These are phyloP conservation scores for Drosophila orena DNA, from an alignment of 1,140 invertebrate genomes.

Conservation along the genomic window DNA sequence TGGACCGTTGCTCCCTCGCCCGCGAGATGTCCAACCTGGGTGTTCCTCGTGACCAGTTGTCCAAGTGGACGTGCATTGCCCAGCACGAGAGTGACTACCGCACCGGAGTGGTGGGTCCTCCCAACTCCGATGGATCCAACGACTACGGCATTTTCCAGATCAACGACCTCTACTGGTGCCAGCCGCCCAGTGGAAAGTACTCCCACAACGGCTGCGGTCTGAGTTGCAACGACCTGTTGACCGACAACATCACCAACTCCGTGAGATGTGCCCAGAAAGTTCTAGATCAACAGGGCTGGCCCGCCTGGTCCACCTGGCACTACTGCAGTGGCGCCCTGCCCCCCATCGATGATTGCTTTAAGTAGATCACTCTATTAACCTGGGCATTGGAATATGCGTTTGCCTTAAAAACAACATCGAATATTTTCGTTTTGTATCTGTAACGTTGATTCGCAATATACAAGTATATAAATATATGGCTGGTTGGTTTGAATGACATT, in stretches of 20 bases:
- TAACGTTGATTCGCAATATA: too few species aligned
- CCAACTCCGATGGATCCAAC: constrained; percentile 59
- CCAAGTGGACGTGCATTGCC: constrained; percentile 60
- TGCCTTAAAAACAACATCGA: too few species aligned
- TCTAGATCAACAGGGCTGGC: constrained; percentile 53
- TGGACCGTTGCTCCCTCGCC: constrained; percentile 76
- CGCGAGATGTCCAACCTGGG: constrained; percentile 63
- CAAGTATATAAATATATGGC: too few species aligned
- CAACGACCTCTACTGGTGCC: constrained; percentile 75
- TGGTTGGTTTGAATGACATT: too few species aligned
- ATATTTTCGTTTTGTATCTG: too few species aligned
- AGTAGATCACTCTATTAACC: not conserved
- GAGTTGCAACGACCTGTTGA: constrained; percentile 46
- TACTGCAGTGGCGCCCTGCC: constrained; percentile 54
- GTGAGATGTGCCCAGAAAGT: constrained; percentile 60
- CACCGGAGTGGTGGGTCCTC: constrained; percentile 49
- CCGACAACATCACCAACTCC: constrained; percentile 48
- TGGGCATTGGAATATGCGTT: too few species aligned
- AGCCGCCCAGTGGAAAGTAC: constrained; percentile 49
- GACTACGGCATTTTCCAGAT: constrained; percentile 81
- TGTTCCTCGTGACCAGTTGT: constrained; percentile 47
- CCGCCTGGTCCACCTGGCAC: constrained; percentile 59
- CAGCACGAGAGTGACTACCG: constrained; percentile 58
- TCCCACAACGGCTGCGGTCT: constrained; percentile 47
- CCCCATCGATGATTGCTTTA: constrained; percentile 62